Percentiles rank a stretch among this genome's conserved stretches.
phyloP scores from a whole-genome alignment of 2,888 invertebrate genomes.

The Zaprionus bogoriensis region DNA sequence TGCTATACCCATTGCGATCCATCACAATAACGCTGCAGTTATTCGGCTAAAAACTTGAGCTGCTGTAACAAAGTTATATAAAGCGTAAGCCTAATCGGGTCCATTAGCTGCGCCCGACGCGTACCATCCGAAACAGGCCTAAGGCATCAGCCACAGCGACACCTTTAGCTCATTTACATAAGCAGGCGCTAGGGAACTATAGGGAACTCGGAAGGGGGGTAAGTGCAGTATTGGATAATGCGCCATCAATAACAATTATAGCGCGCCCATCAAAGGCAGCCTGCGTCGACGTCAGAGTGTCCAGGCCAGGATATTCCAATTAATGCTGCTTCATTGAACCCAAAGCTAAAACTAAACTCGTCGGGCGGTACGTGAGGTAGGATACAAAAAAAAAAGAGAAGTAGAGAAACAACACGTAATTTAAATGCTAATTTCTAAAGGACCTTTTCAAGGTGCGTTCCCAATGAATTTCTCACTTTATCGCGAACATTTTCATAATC shows the following conservation, averaged over 20 bases:
- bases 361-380: no score
- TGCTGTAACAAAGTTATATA: background rate
- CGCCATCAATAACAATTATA: conserved; percentile 71
- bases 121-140: conserved; percentile 29
- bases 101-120: background rate
- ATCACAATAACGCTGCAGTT: background rate
- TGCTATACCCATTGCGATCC: background rate
- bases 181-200: conserved; percentile 2
- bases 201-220: background rate
- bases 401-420: conserved; percentile 48
- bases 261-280: conserved; percentile 55
- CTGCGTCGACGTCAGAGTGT: conserved; percentile 45
- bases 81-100: background rate
- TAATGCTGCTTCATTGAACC: conserved; percentile 72
- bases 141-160: background rate
- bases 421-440: conserved; percentile 70
- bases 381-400: background rate
- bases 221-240: conserved; percentile 46
- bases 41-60: background rate
- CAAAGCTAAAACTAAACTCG: conserved; percentile 37
- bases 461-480: conserved; percentile 47
- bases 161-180: conserved; percentile 36
- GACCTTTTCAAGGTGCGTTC: conserved; percentile 46
- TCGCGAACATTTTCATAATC: conserved; percentile 65
- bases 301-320: conserved; percentile 63